A percentile compares a stretch with the other conserved stretches of the same genome.
Evolutionary conservation across 2,113 vertebrate species (phyloP).

Genomic region (Callospermophilus lateralis): DNA sequence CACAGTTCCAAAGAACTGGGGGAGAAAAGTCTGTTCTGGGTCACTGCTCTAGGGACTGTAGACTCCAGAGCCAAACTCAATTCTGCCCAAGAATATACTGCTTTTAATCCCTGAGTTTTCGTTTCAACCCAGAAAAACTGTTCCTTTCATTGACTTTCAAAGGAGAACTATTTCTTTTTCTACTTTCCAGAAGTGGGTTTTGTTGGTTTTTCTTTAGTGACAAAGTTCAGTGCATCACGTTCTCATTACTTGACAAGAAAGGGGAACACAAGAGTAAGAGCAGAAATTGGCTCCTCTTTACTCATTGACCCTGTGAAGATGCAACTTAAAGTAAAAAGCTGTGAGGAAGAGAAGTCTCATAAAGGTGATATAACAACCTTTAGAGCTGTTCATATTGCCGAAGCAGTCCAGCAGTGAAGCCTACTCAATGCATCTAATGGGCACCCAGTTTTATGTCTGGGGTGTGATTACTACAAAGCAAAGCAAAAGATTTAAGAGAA

Average conservation of each 20-base stretch:
- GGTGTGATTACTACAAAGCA: not conserved
- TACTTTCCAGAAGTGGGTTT: constrained; percentile 38
- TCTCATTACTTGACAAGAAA: constrained; percentile 50
- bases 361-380: not conserved
- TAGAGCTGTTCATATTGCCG: not conserved
- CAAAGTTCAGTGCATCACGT: not conserved
- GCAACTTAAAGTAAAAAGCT: not conserved
- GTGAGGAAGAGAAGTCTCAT: not conserved
- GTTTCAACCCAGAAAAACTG: constrained; percentile 6
- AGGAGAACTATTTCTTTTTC: constrained; percentile 49
- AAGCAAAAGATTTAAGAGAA: constrained; percentile 20
- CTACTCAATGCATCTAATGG: no score
- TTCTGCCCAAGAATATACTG: not conserved
- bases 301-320: not conserved
- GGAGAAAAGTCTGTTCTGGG: not conserved
- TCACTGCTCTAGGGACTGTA: not conserved
- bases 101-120: constrained; percentile 7
- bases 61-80: not conserved
- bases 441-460: not conserved
- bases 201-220: constrained; percentile 3
- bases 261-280: not conserved
- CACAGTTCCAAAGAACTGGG: not conserved
- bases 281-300: not conserved
- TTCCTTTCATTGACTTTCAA: constrained; percentile 26
- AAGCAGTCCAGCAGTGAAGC: not conserved